phyloP scores from a whole-genome alignment of 1,140 invertebrate genomes.

The Myzus persicae region DNA sequence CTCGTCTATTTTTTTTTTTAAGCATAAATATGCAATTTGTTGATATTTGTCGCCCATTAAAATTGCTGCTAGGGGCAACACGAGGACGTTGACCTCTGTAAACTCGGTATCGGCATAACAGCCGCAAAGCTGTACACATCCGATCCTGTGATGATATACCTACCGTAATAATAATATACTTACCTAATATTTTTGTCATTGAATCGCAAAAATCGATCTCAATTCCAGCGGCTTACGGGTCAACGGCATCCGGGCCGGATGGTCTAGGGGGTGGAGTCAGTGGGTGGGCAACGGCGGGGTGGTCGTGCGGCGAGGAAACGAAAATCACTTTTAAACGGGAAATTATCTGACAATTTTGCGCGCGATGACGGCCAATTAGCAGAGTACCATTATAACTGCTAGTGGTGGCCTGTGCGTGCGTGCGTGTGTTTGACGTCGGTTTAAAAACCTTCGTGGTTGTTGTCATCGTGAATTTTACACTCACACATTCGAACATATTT shows the following conservation, averaged over 20 bases:
- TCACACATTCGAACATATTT: background rate
- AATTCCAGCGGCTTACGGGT: background rate
- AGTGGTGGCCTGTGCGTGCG: background rate
- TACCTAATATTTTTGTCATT: background rate
- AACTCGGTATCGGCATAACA: background rate
- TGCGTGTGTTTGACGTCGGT: slow-evolving; percentile 18
- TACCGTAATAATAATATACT: background rate
- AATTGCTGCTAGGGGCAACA: no score
- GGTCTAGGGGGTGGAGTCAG: background rate
- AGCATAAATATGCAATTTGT: background rate
- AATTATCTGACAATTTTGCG: background rate
- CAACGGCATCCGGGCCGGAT: background rate
- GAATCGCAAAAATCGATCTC: background rate
- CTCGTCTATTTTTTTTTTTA: background rate
- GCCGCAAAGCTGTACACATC: background rate
- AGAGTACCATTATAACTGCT: background rate
- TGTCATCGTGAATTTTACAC: slow-evolving; percentile 14
- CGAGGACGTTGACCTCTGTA: no score
- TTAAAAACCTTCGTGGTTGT: background rate
- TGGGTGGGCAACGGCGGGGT: background rate
- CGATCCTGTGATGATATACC: background rate
- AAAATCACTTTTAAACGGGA: background rate
- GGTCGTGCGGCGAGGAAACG: background rate
- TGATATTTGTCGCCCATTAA: background rate
- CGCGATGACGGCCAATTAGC: slow-evolving; percentile 28